Evolutionary conservation across 2,888 invertebrate genomes (phyloP), one percentile per base, ranked within the genome.

Genomic region (Bibio marci): DNA sequence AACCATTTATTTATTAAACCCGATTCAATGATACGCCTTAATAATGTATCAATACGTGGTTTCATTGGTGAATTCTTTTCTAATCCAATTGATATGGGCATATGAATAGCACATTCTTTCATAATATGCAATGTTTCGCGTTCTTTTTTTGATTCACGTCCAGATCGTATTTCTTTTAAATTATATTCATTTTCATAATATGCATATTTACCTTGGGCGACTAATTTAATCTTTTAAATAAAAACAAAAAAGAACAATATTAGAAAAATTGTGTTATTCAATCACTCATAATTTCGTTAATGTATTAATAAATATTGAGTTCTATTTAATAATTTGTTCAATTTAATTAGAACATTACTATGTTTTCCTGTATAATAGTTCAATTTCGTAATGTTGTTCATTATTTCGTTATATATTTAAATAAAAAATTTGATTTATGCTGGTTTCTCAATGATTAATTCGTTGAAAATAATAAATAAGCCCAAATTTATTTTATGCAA

Each of bases 51-150:
- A 15, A 78, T 69, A 43, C 70, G 62, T 0, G 71, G 68, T 51
- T 80, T 82, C 5, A 85, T 55, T 1, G 83, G 80, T 0, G 85
- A 83, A 56, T 86, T 83, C 50, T 79, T 85, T 50, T 81, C 80
- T 49, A 86, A 67, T 1, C 83, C 86, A 43, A 87, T 65, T 1
- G 83, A 80, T 38, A 86, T 71, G 0, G 86, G 86, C 69, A 82
- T 80, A 46, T 76, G 73, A 5, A 86, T 73, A 0, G 79, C 72
- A 54, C 87, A 87, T 44, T 83, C 77, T 3, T 66, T 64, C 86
- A 87, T 87, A 10, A 87, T 79, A 49, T 87, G 86, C 39, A 87
- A 58, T 1, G 50, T 48, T 3, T 52, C 46, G n/a, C 15, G 3
- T 19, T 46, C 47, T 34, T 63, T 63, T 6, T 50, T 50, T 48